Evolutionary conservation across 2,113 vertebrate genomes (phyloP), one percentile per base, ranked within the genome.

Genomic region (Natator depressus): DNA sequence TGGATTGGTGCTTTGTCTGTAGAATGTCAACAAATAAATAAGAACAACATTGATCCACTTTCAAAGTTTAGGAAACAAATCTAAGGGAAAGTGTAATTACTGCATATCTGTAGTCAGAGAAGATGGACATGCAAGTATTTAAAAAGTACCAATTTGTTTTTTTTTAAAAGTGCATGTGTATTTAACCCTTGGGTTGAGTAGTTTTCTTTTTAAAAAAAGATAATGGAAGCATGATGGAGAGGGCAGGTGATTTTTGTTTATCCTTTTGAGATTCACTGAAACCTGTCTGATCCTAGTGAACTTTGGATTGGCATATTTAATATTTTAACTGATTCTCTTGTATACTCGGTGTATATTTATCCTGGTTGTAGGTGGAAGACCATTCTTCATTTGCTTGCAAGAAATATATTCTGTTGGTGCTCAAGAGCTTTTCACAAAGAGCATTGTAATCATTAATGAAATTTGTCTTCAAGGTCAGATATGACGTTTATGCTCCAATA

Each of bases 391-490:
- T 69, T n/a, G 31, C 16, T 69, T 69, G 62, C 62, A 69, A 76
- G 24, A 76, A 76, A 76, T 85, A 57, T 49, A 87, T 89, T 90
- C n/a, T 49, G 2, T 42, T 25, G 59, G 49, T 82, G 5, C 82
- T 96, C 80, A 16, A 8, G 50, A 89, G 47, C 1, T 94, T 97
- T 89, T 81, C 3, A 5, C 47, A 79, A 83, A 92, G 49, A 82
- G 13, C 35, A 65, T 55, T 95, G 46, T n/a, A 49, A 82, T 92
- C 59, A 78, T 95, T 95, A 92, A 80, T 87, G 47, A 95, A 92
- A 54, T 92, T 88, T 95, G 20, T 72, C 59, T 87, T 72, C 89
- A 91, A 93, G 31, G 87, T 82, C 55, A 93, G 29, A 46, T 72
- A 89, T 93, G 88, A 27, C 16, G 38, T 53, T 89, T 81, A 46